Evolutionary conservation across 2,888 invertebrate genomes (phyloP).

Genomic region (Ophioninae sp.): DNA sequence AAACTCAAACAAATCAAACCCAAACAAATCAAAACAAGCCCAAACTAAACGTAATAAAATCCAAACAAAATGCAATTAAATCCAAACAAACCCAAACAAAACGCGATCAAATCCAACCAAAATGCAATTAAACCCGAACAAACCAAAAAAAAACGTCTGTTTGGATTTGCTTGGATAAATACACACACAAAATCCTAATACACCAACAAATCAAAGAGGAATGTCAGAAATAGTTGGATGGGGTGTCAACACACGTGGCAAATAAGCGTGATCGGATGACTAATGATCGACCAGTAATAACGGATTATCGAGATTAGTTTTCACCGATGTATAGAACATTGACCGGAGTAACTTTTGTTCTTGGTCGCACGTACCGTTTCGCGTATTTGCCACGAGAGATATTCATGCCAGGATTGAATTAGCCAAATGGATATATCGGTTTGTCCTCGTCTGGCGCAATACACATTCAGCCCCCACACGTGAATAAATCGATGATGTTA

Average conservation of each 20-base stretch:
- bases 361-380: constrained; percentile 44
- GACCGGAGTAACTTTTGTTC: constrained; percentile 16
- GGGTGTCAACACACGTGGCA: constrained; percentile 9
- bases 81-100: too few relatives aligned
- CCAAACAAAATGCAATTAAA: too few relatives aligned
- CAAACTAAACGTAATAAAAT: too few relatives aligned
- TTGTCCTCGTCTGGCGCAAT: constrained; percentile 49
- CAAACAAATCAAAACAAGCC: too few relatives aligned
- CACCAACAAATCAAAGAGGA: too few relatives aligned
- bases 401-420: constrained; percentile 49
- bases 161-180: too few relatives aligned
- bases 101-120: too few relatives aligned
- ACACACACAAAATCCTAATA: too few relatives aligned
- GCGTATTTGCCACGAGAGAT: constrained; percentile 15
- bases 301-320: constrained; percentile 61
- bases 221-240: background rate
- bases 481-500: constrained; percentile 6
- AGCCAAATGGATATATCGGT: constrained; percentile 54
- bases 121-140: too few relatives aligned
- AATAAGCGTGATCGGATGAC: constrained; percentile 46
- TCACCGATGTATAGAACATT: constrained; percentile 36
- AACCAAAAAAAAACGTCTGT: too few relatives aligned
- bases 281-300: constrained; percentile 62
- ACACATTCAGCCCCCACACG: constrained; percentile 2
- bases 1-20: too few relatives aligned